These are phyloP conservation scores for Caracal caracal DNA, from an alignment of 2,113 vertebrate genomes.

Conservation along the genomic window DNA sequence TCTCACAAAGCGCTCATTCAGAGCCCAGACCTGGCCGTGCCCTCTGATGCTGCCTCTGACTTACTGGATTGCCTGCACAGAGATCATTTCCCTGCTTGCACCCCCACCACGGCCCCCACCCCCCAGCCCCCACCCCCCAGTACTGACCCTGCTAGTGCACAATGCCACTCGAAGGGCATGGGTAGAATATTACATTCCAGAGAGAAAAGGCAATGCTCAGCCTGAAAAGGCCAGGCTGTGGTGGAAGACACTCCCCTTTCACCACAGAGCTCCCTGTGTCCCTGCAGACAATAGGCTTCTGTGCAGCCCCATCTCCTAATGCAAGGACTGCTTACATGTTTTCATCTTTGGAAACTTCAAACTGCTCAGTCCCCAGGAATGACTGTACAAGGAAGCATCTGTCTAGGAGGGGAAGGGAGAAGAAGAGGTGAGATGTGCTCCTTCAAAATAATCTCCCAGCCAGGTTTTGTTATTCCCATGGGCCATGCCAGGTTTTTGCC, in stretches of 20 bases:
- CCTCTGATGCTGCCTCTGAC: conserved; percentile 43
- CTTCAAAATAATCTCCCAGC: conserved; percentile 32
- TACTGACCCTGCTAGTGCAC: conserved; percentile 63
- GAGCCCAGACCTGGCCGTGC: not conserved
- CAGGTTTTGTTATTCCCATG: conserved; percentile 1
- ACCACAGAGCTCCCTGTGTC: conserved; percentile 72
- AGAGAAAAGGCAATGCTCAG: conserved; percentile 65
- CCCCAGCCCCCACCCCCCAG: no score
- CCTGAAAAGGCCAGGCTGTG: conserved; percentile 57
- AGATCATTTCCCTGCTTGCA: conserved; percentile 62
- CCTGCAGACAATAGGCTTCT: conserved; percentile 72
- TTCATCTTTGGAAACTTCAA: conserved; percentile 71
- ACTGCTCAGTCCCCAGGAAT: conserved; percentile 50
- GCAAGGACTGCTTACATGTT: conserved; percentile 59
- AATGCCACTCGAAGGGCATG: conserved; percentile 52
- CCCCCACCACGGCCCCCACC: not conserved
- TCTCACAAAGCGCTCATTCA: conserved; percentile 71
- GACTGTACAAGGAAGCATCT: conserved; percentile 43
- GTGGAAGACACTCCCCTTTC: conserved; percentile 13
- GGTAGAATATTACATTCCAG: conserved; percentile 76
- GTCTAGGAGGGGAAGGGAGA: conserved; percentile 35
- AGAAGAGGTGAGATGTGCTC: conserved; percentile 29
- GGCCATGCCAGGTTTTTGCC: not conserved
- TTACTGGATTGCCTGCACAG: conserved; percentile 56
- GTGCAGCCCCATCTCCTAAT: conserved; percentile 55